Conservation (phyloP, 2,888 invertebrate genomes). For the Acleris laterana region DNA sequence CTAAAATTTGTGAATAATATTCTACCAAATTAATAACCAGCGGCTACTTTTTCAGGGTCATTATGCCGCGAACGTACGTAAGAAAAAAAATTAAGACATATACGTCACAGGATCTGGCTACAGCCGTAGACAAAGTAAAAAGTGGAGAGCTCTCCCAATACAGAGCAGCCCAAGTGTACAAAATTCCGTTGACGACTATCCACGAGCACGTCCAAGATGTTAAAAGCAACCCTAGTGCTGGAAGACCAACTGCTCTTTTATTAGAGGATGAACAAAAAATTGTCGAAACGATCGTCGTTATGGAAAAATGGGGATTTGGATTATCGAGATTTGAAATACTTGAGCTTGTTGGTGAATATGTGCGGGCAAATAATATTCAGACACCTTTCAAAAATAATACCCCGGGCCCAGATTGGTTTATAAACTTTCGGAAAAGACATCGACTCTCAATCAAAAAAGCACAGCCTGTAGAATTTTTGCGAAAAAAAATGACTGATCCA, state of each 20-base stretch:
- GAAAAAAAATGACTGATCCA: constrained; percentile 35
- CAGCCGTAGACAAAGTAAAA: not conserved
- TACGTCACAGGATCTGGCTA: constrained; percentile 1
- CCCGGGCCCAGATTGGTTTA: constrained; percentile 7
- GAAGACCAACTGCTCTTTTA: constrained; percentile 3
- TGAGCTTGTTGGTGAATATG: not conserved
- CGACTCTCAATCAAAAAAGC: constrained; percentile 6
- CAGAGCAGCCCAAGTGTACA: not conserved
- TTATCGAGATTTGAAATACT: constrained; percentile 3
- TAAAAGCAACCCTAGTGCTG: not conserved
- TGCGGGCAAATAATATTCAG: not conserved
- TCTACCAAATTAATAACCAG: too few relatives aligned
- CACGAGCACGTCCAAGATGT: not conserved
- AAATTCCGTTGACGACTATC: not conserved
- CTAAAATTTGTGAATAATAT: too few relatives aligned
- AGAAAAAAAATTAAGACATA: not conserved
- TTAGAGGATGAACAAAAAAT: not conserved
- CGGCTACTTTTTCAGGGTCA: constrained; percentile 1
- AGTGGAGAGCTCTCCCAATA: constrained; percentile 4
- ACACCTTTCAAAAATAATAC: constrained; percentile 1
- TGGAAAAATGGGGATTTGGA: constrained; percentile 16
- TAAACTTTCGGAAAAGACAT: not conserved
- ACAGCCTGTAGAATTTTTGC: not conserved
- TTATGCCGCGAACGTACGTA: constrained; percentile 1
- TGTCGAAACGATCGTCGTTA: not conserved